Evolutionary conservation across 2,888 invertebrate genomes (phyloP).

Genomic region (Apeira syringaria): DNA sequence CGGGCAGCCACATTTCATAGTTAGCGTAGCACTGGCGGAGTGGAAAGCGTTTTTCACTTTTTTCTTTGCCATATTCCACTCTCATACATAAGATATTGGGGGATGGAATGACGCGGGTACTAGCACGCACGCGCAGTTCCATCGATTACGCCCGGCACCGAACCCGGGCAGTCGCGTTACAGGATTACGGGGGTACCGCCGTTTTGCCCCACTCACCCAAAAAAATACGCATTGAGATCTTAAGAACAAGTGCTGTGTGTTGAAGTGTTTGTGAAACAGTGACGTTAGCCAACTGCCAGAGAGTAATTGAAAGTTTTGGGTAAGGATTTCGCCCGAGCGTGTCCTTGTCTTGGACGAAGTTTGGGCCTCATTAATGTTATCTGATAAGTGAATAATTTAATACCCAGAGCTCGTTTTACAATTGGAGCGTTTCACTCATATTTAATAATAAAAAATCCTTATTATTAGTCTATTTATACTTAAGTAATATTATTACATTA

Average conservation of each 20-base stretch:
- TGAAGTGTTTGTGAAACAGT: conserved; percentile 36
- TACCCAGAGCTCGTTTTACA: neutral
- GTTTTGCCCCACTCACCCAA: conserved; percentile 46
- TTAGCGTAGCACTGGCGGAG: conserved; percentile 35
- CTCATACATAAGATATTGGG: conserved; percentile 81
- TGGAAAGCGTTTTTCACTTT: conserved; percentile 55
- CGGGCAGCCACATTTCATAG: conserved; percentile 34
- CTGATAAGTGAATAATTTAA: conserved; percentile 17
- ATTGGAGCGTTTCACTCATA: neutral
- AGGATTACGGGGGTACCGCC: conserved; percentile 42
- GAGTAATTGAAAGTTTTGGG: conserved; percentile 12
- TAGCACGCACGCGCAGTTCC: conserved; percentile 66
- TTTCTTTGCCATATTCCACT: conserved; percentile 60
- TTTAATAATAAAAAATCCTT: too few species aligned
- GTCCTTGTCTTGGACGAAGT: neutral
- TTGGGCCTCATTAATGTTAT: conserved; percentile 7
- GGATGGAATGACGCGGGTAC: conserved; percentile 60
- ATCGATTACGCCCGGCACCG: conserved; percentile 67
- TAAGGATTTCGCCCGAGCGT: conserved; percentile 6
- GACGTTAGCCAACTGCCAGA: conserved; percentile 12
- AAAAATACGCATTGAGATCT: conserved; percentile 68
- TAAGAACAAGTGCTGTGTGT: conserved; percentile 45
- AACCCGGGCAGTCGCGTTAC: conserved; percentile 68
- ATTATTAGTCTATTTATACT: too few species aligned
- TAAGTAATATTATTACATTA: too few species aligned